phyloP scores from a whole-genome alignment of 2,888 invertebrate species.

The Harpagoxenus sublaevis region DNA sequence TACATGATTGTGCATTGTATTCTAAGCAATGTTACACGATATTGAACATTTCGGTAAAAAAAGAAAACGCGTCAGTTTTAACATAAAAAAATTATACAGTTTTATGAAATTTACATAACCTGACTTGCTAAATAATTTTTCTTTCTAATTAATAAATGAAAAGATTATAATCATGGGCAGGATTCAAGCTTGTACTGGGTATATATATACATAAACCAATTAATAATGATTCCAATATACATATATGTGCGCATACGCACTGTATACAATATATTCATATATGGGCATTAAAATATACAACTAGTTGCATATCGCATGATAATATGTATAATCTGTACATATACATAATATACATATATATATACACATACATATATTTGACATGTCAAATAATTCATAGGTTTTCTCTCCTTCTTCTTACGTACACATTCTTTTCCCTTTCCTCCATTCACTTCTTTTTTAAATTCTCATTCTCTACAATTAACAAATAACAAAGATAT shows the following conservation, averaged over 20 bases:
- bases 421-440: slow-evolving; percentile 63
- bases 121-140: not conserved
- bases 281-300: slow-evolving; percentile 82
- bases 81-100: not conserved
- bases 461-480: slow-evolving; percentile 52
- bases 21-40: not conserved
- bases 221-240: slow-evolving; percentile 71
- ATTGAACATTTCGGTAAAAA: not conserved
- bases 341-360: slow-evolving; percentile 78
- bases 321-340: slow-evolving; percentile 79
- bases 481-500: slow-evolving; percentile 77
- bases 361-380: slow-evolving; percentile 76
- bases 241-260: slow-evolving; percentile 63
- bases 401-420: slow-evolving; percentile 62
- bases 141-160: not conserved
- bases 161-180: not conserved
- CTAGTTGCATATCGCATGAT: slow-evolving; percentile 81
- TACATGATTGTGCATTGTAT: no score
- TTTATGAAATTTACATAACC: slow-evolving; percentile 12
- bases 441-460: not conserved
- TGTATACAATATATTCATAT: slow-evolving; percentile 76
- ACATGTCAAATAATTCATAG: slow-evolving; percentile 83
- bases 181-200: slow-evolving; percentile 26
- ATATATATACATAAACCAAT: slow-evolving; percentile 58
- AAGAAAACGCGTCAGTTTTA: not conserved